Evolutionary conservation across 1,140 invertebrate species (phyloP), one percentile per base, ranked within the genome.

Genomic region (Achatina immaculata): DNA sequence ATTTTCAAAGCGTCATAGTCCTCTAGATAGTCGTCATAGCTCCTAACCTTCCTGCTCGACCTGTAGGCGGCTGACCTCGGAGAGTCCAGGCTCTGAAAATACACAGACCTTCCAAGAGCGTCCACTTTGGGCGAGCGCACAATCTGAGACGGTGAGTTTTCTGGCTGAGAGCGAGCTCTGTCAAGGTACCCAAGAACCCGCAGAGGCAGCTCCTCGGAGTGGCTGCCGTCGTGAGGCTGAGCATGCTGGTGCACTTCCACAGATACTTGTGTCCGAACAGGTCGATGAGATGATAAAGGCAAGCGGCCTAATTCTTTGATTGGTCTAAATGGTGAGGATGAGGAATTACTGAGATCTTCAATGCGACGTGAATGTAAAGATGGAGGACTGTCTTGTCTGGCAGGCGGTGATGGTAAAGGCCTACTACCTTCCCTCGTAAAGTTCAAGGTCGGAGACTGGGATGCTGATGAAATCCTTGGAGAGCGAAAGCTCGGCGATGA

Each of bases 1-100:
- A 90, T 90, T 78, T 89, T 87, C 4, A 90, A 82, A 34, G 87
- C 82, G 75, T 90, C 89, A 81, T 90, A 86, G 77, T 87, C 87
- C 14, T 85, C 79, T 14, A 86, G 83, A 45, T 24, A 71, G 71
- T 89, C 87, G 28, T 90, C 88, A 77, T 88, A 89, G 81, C 89
- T 90, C 78, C 86, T 86, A 21, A 88, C 86, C 68, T 86, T 83
- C 65, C 88, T 80, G 38, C 84, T 82, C 31, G 83, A 77, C 76
- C 76, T 81, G 68, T 83, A 65, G 6, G 36, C 31, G n/a, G 19
- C 58, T 28, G 75, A 71, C n/a, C 78, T n/a, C 31, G 82, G 51
- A 0, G 84, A 82, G 34, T 87, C 87, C 76, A 87, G 40, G 55
- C 85, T 87, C 43, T 86, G 83, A 21, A 85, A 88, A 75, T 85